Base-by-base conservation (phyloP, 2,888 invertebrate genomes). In the Villa cingulata region DNA sequence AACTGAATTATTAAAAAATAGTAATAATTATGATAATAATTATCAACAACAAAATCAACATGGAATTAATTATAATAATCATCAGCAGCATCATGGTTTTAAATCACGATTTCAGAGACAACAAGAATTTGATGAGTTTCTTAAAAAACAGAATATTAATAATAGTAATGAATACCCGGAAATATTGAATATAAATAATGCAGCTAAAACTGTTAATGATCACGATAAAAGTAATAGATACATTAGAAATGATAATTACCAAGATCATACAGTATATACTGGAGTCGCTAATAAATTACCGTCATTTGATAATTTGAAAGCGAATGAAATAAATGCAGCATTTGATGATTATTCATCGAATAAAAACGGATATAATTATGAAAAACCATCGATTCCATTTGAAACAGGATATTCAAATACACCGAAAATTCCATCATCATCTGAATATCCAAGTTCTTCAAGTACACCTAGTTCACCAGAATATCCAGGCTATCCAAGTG, bases 321-420 rank as follows among this genome's bases (percentile, higher is more conserved):
- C 16, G 2, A 46, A 46, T 27, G 41, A 41, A 7, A 46, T 46
- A 19, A 32, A 32, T 32, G 29, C 29, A 12, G 29, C 29, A 12
- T 32, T 32, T 32, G 41, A 40, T 7, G 34, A 19, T 4, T 34
- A 19, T 23, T 46, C 40, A 16, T 37, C 37, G 16, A 32, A 23
- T 16, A 23, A 3, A n/a, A 16, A 36, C 14, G 46, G 46, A 41
- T 46, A 46, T 29, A 15, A 41, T 16, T 46, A 46, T 23, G 41
- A 46, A 0, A 46, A 23, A 36, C 46, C 46, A 15, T 34, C 34
- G 34, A 17, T 41, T 17, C 45, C 45, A 20, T 46, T 43, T 34
- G 43, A 43, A 36, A 4, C 37, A 18, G 37, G 10, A 2, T 10
- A 9, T 16, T 17, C 37, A 37, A 6, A 17, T 4, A 12, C 7